Evolutionary conservation across 2,113 vertebrate genomes (phyloP).

Genomic region (Syrrhaptes paradoxus): DNA sequence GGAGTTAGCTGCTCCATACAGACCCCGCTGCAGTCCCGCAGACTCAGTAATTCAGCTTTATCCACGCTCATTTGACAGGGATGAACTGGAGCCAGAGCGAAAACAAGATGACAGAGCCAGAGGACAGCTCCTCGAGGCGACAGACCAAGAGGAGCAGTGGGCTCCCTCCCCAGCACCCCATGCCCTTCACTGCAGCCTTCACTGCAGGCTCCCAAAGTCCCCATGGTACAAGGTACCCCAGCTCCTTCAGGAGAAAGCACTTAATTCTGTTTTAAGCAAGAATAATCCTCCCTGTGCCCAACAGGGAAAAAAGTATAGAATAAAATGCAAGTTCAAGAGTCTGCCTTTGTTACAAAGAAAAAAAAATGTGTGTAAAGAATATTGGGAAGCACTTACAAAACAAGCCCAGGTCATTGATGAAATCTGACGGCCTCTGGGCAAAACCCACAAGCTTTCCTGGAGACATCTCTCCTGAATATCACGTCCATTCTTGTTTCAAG

Average conservation of each 20-base stretch:
- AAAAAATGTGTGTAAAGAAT: not conserved
- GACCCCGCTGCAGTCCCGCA: not conserved
- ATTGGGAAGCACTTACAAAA: not conserved
- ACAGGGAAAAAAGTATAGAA: not conserved
- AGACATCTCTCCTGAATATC: not conserved
- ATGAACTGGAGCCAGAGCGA: not conserved
- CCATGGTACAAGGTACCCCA: not conserved
- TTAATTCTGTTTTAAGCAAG: not conserved
- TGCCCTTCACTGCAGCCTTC: not conserved
- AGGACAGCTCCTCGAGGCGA: fast-evolving
- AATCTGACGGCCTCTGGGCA: not conserved
- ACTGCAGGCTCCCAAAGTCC: not conserved
- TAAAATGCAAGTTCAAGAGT: not conserved
- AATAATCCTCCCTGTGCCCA: not conserved
- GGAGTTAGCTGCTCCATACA: fast-evolving
- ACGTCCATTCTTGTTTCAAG: not conserved
- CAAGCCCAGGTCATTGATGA: not conserved
- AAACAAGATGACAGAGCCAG: not conserved
- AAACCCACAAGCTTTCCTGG: not conserved
- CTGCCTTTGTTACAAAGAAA: not conserved
- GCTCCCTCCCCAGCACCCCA: not conserved
- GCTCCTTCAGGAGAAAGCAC: not conserved
- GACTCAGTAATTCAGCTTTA: not conserved
- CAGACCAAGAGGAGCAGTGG: not conserved
- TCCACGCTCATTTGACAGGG: not conserved